A percentile compares a stretch with the other conserved stretches of the same genome.
phyloP scores from a whole-genome alignment of 1,140 invertebrate genomes.

The Drosophila watanabei region DNA sequence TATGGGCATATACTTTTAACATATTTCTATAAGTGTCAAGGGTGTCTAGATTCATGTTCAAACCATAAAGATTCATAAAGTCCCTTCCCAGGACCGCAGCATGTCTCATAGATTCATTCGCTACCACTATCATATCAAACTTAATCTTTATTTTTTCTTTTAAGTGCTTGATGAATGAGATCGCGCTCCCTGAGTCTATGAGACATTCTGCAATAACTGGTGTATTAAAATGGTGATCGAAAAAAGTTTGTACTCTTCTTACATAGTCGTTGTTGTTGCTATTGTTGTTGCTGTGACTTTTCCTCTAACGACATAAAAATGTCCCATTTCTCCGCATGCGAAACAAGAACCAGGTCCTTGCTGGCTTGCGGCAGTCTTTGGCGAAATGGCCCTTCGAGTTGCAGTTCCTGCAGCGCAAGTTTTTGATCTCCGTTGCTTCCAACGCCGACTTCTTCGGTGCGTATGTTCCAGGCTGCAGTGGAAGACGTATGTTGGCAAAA shows the following conservation, averaged over 20 bases:
- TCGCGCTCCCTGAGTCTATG: background rate
- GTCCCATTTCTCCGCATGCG: background rate
- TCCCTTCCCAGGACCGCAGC: slow-evolving; percentile 10
- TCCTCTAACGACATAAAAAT: slow-evolving; percentile 1
- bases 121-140: slow-evolving; percentile 7
- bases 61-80: slow-evolving; percentile 18
- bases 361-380: slow-evolving; percentile 10
- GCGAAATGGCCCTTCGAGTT: slow-evolving; percentile 22
- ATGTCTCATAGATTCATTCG: slow-evolving; percentile 20
- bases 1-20: too few relatives aligned
- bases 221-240: background rate
- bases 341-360: slow-evolving; percentile 4
- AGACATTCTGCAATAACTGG: slow-evolving; percentile 18
- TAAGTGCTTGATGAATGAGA: background rate
- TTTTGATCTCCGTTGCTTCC: too few relatives aligned
- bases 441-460: too few relatives aligned
- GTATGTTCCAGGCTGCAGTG: too few relatives aligned
- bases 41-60: slow-evolving; percentile 15
- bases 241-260: background rate
- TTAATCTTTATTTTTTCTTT: slow-evolving; percentile 11
- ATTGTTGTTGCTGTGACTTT: background rate
- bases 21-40: background rate
- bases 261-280: background rate
- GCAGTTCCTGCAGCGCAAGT: slow-evolving; percentile 16
- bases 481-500: too few relatives aligned